Conservation (phyloP, 2,797 vertebrate species). For the Gobionotothen gibberifrons region DNA sequence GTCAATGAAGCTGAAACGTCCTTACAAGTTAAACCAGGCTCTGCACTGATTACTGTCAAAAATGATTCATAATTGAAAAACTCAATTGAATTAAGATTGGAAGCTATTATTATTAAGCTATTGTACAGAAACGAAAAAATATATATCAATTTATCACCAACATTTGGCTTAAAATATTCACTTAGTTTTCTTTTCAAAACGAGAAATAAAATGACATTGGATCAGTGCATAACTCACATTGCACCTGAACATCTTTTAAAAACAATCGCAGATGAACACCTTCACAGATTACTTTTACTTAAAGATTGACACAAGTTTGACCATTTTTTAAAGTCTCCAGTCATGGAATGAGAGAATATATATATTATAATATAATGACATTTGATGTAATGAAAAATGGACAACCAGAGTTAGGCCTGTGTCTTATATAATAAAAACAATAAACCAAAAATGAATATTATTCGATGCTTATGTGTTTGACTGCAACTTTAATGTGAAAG, state of each 20-base stretch:
- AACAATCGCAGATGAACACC: no score
- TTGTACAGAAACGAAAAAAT: no score
- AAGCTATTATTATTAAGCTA: no score
- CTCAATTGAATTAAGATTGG: no score
- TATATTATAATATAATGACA: not conserved
- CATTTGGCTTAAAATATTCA: no score
- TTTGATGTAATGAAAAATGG: not conserved
- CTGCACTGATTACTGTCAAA: no score
- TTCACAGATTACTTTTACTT: not conserved
- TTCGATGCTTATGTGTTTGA: not conserved
- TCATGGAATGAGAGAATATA: not conserved
- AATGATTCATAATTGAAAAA: no score
- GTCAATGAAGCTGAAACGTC: no score
- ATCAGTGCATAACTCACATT: not conserved
- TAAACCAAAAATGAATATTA: not conserved
- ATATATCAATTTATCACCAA: no score
- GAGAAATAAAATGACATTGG: conserved; percentile 13
- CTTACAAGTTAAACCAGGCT: no score
- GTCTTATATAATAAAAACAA: not conserved
- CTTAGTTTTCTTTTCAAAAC: no score
- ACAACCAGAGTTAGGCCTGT: not conserved
- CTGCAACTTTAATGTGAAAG: not conserved
- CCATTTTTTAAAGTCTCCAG: not conserved
- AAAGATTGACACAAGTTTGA: not conserved
- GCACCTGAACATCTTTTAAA: conserved; percentile 10